Conservation (phyloP, 2,888 invertebrate genomes). For the Tinea pellionella region DNA sequence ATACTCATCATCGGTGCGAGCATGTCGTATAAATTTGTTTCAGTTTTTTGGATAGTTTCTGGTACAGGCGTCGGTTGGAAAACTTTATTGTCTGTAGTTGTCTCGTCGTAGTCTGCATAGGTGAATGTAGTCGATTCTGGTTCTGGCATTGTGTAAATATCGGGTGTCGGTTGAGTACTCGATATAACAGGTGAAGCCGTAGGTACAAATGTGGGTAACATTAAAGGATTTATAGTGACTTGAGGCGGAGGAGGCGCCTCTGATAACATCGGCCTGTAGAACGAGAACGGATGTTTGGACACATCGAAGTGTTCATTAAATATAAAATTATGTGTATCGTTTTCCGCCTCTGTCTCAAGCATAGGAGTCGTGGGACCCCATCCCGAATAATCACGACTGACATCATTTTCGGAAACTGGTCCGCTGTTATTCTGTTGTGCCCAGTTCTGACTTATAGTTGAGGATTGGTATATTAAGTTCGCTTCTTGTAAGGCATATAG, state of each 20-base stretch:
- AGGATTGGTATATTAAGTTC: conserved; percentile 74
- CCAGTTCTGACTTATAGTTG: conserved; percentile 63
- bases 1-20: conserved; percentile 56
- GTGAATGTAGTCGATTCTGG: conserved; percentile 23
- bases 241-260: conserved; percentile 43
- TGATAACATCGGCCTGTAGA: conserved; percentile 49
- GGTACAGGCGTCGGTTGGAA: conserved; percentile 28
- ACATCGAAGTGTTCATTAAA: conserved; percentile 35
- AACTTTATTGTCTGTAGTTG: conserved; percentile 31
- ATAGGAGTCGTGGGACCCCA: conserved; percentile 61
- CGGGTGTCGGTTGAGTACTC: conserved; percentile 19
- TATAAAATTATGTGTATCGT: conserved; percentile 54
- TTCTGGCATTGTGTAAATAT: conserved; percentile 26
- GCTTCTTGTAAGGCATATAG: conserved; percentile 71
- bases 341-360: conserved; percentile 30
- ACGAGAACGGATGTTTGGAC: conserved; percentile 39
- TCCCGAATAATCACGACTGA: conserved; percentile 59
- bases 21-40: conserved; percentile 43
- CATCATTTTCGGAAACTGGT: conserved; percentile 31
- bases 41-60: conserved; percentile 25
- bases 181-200: conserved; percentile 38
- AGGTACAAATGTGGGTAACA: conserved; percentile 39
- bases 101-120: conserved; percentile 29
- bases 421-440: conserved; percentile 35
- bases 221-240: conserved; percentile 28